These are phyloP conservation scores for Oceanodroma tethys DNA, from an alignment of 2,113 vertebrate species.

Conservation along the genomic window DNA sequence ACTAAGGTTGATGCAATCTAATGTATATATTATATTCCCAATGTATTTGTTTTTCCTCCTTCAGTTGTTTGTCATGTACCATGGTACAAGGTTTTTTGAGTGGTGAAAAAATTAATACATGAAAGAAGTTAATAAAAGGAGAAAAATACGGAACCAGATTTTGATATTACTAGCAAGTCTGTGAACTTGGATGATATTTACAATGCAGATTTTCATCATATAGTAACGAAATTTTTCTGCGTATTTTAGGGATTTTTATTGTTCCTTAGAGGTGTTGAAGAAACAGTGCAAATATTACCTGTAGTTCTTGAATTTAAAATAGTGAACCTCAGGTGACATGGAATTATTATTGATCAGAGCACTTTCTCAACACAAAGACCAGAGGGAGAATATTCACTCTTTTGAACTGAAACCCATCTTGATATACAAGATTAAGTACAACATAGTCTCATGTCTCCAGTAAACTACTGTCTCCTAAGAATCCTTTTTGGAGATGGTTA, in stretches of 20 bases:
- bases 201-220: background rate
- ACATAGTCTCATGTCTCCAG: background rate
- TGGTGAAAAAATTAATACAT: background rate
- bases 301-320: conserved; percentile 2
- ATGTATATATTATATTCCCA: background rate
- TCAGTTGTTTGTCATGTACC: background rate
- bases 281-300: background rate
- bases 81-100: background rate
- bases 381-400: background rate
- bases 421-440: background rate
- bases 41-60: background rate
- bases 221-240: background rate
- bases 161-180: background rate
- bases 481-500: background rate
- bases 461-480: background rate
- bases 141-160: background rate
- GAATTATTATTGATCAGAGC: conserved; percentile 19
- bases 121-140: background rate
- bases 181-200: background rate
- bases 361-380: background rate
- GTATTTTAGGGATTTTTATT: background rate
- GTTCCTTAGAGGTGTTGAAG: background rate
- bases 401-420: background rate
- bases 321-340: background rate
- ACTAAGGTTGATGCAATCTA: background rate